Evolutionary conservation across 1,140 invertebrate species (phyloP).

Genomic region (Euura lappo): DNA sequence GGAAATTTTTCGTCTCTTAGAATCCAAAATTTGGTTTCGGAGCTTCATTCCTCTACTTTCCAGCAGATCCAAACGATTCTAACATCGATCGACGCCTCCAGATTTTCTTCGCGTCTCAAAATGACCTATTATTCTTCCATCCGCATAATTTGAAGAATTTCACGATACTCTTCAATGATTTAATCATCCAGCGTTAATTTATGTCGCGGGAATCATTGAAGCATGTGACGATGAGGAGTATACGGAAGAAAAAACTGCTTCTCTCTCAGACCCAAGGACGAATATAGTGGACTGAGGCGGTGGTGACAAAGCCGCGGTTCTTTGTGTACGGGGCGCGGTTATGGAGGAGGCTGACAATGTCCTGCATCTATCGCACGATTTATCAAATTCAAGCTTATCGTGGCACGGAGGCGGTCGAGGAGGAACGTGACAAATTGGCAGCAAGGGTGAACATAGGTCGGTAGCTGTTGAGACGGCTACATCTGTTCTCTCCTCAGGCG

Average conservation of each 20-base stretch:
- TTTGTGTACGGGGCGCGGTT: not conserved
- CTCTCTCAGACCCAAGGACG: not conserved
- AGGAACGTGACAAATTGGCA: constrained; percentile 6
- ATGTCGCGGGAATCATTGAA: no score
- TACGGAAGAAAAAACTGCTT: not conserved
- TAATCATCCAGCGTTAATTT: no score
- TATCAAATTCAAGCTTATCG: constrained; percentile 11
- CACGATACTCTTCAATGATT: no score
- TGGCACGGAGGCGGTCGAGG: constrained; percentile 8
- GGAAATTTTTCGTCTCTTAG: no score
- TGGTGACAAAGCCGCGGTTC: not conserved
- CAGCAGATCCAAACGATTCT: no score
- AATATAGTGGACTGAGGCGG: not conserved
- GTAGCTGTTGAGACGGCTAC: constrained; percentile 10
- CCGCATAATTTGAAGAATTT: no score
- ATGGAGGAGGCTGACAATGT: not conserved
- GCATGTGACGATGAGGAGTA: no score
- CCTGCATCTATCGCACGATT: constrained; percentile 2
- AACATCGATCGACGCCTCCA: no score
- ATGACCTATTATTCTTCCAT: no score
- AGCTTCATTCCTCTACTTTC: no score
- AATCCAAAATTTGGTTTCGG: no score
- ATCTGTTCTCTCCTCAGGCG: constrained; percentile 1
- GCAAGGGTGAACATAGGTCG: not conserved
- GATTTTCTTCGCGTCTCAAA: no score